Conservation (phyloP, 2,797 vertebrate species). For the Acrocephalus scirpaceus region DNA sequence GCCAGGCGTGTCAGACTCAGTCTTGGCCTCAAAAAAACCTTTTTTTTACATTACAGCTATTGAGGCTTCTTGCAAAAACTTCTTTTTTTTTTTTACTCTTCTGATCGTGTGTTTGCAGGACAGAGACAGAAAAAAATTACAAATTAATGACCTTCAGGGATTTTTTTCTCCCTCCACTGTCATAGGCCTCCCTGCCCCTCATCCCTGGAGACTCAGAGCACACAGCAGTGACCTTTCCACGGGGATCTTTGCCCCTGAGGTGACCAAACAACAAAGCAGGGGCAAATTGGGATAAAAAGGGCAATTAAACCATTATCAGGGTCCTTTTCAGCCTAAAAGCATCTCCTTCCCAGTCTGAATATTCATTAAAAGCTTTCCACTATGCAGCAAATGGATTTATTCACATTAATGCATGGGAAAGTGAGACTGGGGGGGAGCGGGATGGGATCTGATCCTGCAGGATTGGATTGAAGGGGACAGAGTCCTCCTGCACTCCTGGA, state of each 20-base stretch:
- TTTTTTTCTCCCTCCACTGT: not conserved
- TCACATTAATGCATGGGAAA: conserved; percentile 38
- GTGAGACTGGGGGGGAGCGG: not conserved
- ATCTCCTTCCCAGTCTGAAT: not conserved
- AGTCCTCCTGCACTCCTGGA: too few relatives aligned
- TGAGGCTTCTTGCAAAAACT: not conserved
- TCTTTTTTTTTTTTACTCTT: not conserved
- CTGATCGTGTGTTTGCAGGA: not conserved
- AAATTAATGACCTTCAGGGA: not conserved
- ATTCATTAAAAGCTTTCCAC: not conserved
- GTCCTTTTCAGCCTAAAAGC: conserved; percentile 14
- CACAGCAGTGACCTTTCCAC: rapidly evolving
- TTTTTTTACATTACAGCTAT: not conserved
- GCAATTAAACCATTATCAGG: not conserved
- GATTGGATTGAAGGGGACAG: not conserved
- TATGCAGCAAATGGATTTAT: conserved; percentile 51
- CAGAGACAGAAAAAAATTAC: not conserved
- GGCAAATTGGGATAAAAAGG: not conserved
- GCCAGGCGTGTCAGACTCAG: not conserved
- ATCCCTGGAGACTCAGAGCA: not conserved
- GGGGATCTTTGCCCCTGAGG: not conserved
- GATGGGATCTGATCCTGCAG: conserved; percentile 24
- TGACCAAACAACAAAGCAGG: not conserved
- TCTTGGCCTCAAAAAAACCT: not conserved
- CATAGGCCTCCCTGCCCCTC: not conserved